phyloP scores from a whole-genome alignment of 2,113 vertebrate species.

The Paradoxurus hermaphroditus region DNA sequence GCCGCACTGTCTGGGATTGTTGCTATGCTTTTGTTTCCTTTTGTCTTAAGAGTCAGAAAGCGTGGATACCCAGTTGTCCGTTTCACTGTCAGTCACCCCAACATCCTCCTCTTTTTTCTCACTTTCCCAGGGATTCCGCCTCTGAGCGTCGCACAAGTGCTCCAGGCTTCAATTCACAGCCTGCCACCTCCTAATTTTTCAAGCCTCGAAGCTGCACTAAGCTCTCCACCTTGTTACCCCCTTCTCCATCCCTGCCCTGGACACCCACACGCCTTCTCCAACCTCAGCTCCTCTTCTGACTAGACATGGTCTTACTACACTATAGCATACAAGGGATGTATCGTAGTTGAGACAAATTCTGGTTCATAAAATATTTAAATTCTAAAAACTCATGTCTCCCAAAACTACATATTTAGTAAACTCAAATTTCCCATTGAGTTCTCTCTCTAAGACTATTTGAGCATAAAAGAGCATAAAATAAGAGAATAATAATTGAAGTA shows the following conservation, averaged over 20 bases:
- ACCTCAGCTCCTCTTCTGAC: too few relatives aligned
- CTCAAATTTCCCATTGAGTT: background rate
- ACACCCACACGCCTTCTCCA: too few relatives aligned
- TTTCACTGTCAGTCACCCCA: background rate
- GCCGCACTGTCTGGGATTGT: background rate
- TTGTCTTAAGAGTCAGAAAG: background rate
- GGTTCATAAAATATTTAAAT: background rate
- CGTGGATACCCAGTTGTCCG: accelerated
- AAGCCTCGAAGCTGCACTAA: background rate
- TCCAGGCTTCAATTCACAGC: background rate
- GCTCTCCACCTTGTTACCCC: too few relatives aligned
- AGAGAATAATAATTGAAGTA: background rate
- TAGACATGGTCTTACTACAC: background rate
- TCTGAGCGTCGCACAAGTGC: background rate
- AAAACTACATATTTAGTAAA: background rate
- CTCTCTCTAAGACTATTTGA: background rate
- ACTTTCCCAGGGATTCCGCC: background rate
- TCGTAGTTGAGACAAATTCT: background rate
- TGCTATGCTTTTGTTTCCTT: background rate
- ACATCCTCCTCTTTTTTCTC: background rate
- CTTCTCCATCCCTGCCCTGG: too few relatives aligned
- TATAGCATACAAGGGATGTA: background rate
- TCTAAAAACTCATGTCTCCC: background rate
- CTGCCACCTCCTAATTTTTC: too few relatives aligned
- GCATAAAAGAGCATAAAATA: background rate